Evolutionary conservation across 2,797 vertebrate species (phyloP).

Genomic region (Todus mexicanus): DNA sequence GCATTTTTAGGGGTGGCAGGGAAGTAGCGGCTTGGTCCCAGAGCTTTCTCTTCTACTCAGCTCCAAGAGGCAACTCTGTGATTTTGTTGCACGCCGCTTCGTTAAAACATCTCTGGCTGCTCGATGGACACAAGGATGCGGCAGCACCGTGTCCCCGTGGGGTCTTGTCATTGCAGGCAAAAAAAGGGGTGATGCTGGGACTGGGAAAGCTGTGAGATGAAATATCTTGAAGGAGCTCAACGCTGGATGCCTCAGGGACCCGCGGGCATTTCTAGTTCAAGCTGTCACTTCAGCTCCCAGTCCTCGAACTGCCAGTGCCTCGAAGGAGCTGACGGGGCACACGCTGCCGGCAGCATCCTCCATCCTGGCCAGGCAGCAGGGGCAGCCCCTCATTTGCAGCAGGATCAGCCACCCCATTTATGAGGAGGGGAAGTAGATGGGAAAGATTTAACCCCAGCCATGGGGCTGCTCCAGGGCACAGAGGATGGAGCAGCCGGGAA

Average conservation of each 20-base stretch:
- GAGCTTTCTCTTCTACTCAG: background rate
- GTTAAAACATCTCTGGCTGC: background rate
- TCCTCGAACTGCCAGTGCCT: fast-evolving
- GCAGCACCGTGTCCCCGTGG: fast-evolving
- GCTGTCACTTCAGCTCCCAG: background rate
- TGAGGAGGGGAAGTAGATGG: background rate
- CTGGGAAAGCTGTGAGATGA: background rate
- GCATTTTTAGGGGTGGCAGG: background rate
- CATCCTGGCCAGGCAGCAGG: background rate
- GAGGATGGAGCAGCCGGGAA: background rate
- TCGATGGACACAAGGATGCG: fast-evolving
- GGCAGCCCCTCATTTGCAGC: background rate
- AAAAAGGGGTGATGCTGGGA: background rate
- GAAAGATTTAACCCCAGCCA: background rate
- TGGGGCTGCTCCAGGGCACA: background rate
- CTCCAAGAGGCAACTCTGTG: fast-evolving
- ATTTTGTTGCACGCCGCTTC: fast-evolving
- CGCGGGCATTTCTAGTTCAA: fast-evolving
- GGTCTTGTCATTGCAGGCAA: fast-evolving
- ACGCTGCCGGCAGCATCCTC: background rate
- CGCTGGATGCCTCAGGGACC: fast-evolving
- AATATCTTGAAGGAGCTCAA: background rate
- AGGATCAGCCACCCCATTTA: background rate
- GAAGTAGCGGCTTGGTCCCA: background rate
- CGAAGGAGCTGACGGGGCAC: fast-evolving